Evolutionary conservation across 2,113 vertebrate species (phyloP), one percentile per base, ranked within the genome.

Genomic region (Phalacrocorax brasilianus): DNA sequence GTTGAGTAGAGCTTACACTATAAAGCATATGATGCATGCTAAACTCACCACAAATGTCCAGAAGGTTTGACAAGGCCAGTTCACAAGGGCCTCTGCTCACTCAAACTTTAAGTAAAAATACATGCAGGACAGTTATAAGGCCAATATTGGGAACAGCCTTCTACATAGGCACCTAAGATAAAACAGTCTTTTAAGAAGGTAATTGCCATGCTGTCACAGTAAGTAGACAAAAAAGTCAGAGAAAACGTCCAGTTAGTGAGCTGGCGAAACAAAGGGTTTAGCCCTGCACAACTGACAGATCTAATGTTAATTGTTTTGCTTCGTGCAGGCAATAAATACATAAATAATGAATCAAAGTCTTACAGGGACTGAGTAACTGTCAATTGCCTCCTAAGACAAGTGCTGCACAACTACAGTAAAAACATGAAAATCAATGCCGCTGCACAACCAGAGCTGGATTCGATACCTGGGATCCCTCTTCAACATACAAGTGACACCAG

Each of bases 61-160:
- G 76, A 82, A 66, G 58, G 14, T 61, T 88, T 85, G 89, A 88
- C 81, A 88, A 77, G 63, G 55, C 75, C 67, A 74, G 38, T 67
- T 89, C 73, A 77, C 38, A 93, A 76, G 71, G 71, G 85, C 50
- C 17, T 50, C 45, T 42, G 28, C 59, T 88, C 62, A 72, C 53
- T 81, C 79, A 85, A 83, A 73, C 47, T 85, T 82, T 35, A 71
- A 85, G n/a, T n/a, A 85, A 85, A 89, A 93, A 88, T 53, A 88
- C 35, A 79, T 2, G 2, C 49, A 73, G 28, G 53, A 85, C 20
- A 88, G 84, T 71, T 92, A 63, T n/a, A 81, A 76, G 70, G 87
- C 30, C 21, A 70, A 8, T 78, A 91, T 2, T 50, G 7, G 33
- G 32, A 88, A 62, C 20, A 21, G 14, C 13, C 44, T 84, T 85